phyloP scores from a whole-genome alignment of 1,140 invertebrate genomes.

The Drosophila pandora region DNA sequence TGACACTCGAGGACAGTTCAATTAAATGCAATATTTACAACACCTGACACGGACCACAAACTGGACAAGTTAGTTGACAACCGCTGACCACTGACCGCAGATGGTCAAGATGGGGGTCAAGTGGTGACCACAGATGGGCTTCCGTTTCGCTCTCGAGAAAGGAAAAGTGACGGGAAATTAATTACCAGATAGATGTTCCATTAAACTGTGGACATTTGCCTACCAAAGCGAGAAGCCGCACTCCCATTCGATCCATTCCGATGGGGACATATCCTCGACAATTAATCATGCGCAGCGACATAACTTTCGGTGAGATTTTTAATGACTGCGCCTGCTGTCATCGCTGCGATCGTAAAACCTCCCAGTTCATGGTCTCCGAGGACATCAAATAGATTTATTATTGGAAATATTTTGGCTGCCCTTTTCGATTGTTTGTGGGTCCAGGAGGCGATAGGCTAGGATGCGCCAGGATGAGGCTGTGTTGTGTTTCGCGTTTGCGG shows the following conservation, averaged over 20 bases:
- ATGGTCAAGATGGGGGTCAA: constrained; percentile 48
- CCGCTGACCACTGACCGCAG: constrained; percentile 16
- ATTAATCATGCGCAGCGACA: constrained; percentile 72
- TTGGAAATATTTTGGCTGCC: constrained; percentile 78
- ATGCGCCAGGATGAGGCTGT: constrained; percentile 14
- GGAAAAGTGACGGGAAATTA: constrained; percentile 62
- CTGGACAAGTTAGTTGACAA: constrained; percentile 64
- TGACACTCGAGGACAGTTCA: constrained; percentile 58
- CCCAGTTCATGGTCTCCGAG: constrained; percentile 12
- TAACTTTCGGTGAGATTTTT: constrained; percentile 70
- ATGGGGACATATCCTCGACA: constrained; percentile 31
- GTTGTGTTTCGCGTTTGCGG: constrained; percentile 7
- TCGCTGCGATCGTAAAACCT: constrained; percentile 64
- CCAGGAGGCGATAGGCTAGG: constrained; percentile 32
- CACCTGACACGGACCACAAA: constrained; percentile 73
- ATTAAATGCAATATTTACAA: constrained; percentile 80
- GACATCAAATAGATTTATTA: constrained; percentile 83
- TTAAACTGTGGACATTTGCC: constrained; percentile 5
- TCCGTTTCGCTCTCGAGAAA: constrained; percentile 7
- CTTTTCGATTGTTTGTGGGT: constrained; percentile 60
- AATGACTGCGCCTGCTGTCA: constrained; percentile 75
- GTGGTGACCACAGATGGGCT: constrained; percentile 45
- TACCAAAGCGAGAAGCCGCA: background rate
- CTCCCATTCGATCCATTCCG: background rate
- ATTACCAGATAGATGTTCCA: constrained; percentile 40